phyloP scores from a whole-genome alignment of 2,113 vertebrate species.

The Myotis davidii region DNA sequence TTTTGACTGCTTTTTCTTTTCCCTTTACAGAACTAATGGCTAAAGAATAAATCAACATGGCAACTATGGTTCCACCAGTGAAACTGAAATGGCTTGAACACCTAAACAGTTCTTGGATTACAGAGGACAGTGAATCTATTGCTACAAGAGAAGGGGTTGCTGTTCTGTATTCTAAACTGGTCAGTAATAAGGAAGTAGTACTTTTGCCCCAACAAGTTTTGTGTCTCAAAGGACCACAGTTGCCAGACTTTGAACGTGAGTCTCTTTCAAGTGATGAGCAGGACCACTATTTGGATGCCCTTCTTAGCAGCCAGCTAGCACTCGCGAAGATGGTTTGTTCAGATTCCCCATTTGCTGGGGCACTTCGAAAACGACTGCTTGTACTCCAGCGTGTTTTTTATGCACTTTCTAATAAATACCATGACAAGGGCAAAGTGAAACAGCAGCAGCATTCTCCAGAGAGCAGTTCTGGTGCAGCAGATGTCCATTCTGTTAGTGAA shows the following conservation, averaged over 20 bases:
- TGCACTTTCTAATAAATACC: slow-evolving; percentile 98
- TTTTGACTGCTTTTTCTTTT: slow-evolving; percentile 47
- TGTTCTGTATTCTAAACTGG: slow-evolving; percentile 93
- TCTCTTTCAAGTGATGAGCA: slow-evolving; percentile 98
- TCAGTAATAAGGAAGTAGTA: slow-evolving; percentile 97
- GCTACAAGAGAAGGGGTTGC: slow-evolving; percentile 96
- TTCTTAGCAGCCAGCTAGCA: slow-evolving; percentile 97
- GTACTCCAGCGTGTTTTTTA: slow-evolving; percentile 98
- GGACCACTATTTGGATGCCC: slow-evolving; percentile 98
- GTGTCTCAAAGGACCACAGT: slow-evolving; percentile 97
- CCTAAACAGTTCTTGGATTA: slow-evolving; percentile 99
- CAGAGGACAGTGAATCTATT: slow-evolving; percentile 98
- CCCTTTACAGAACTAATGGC: slow-evolving; percentile 90
- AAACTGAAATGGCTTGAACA: slow-evolving; percentile 99
- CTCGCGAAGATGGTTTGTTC: slow-evolving; percentile 99
- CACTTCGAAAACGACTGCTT: slow-evolving; percentile 94
- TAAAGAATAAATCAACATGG: slow-evolving; percentile 93
- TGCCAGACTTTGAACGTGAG: slow-evolving; percentile 98
- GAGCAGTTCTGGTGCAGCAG: slow-evolving; percentile 91
- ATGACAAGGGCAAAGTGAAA: slow-evolving; percentile 97
- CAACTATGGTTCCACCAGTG: slow-evolving; percentile 96
- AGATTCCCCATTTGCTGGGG: slow-evolving; percentile 96
- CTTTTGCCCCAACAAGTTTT: slow-evolving; percentile 97
- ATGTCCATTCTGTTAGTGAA: slow-evolving; percentile 95
- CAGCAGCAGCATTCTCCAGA: slow-evolving; percentile 97